Percentiles rank a stretch among this genome's conserved stretches.
phyloP scores from a whole-genome alignment of 2,797 vertebrate species.

The Arctocebus calabarensis region DNA sequence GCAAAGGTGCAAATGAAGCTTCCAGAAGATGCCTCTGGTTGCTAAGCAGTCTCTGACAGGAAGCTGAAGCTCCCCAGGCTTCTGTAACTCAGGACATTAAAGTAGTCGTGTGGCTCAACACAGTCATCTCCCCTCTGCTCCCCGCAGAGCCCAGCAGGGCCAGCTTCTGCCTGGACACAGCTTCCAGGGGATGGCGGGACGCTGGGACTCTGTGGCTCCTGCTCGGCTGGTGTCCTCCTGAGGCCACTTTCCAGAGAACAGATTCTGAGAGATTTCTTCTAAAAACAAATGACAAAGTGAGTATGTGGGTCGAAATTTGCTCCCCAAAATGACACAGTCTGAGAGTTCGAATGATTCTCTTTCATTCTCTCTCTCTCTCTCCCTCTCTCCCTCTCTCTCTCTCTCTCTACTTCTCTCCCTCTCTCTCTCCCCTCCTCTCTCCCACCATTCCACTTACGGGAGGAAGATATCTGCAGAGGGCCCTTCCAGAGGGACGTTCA shows the following conservation, averaged over 20 bases:
- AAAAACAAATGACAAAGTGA: conserved; percentile 60
- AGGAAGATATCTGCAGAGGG: background rate
- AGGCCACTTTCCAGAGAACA: background rate
- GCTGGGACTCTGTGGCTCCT: background rate
- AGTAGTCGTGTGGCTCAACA: conserved; percentile 65
- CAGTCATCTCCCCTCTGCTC: background rate
- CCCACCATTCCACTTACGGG: background rate
- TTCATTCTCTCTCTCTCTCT: background rate
- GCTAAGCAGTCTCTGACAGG: background rate
- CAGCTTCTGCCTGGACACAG: background rate
- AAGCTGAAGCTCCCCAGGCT: conserved; percentile 68
- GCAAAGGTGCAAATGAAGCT: background rate
- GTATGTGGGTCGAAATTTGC: background rate
- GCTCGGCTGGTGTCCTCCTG: fast-evolving
- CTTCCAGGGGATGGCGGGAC: background rate
- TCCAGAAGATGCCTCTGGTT: background rate
- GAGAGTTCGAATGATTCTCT: background rate
- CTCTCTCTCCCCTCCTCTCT: no score
- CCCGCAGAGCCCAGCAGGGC: background rate
- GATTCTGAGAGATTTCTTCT: conserved; percentile 48
- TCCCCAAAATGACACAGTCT: background rate
- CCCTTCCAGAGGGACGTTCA: no score
- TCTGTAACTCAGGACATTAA: conserved; percentile 79
- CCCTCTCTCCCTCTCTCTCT: no score
- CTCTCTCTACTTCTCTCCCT: no score